Evolutionary conservation across 2,888 invertebrate species (phyloP), one percentile per base, ranked within the genome.

Genomic region (Cryptocheilus praepositus): DNA sequence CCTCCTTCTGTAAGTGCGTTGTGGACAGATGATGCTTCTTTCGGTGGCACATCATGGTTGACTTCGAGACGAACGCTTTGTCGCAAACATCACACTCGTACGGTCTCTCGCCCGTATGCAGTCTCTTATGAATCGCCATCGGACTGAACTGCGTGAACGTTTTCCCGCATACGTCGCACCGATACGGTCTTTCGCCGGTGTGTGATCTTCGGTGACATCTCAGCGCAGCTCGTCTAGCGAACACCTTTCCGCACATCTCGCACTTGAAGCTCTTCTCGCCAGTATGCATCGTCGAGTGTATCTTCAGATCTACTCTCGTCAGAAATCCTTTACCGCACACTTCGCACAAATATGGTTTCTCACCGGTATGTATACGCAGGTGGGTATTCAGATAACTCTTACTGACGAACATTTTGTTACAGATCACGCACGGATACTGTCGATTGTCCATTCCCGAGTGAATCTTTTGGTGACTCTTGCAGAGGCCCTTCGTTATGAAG

Each of bases 91-190:
- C 92, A 81, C 92, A 92, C 54, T 90, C 86, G 78, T 92, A 92
- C 0, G 92, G 92, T 60, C 92, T 85, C 79, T 92, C 92, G 1
- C 92, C 92, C 0, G 92, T 92, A 81, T 92, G 92, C 36, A 92
- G 85, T 62, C 92, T 88, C 83, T 91, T 91, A 78, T 92, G 92
- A 64, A 92, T 92, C 0, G 91, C 92, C 91, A 92, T 91, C 5
- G 92, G 92, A n/a, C 92, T 91, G 78, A 92, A 92, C 75, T 92
- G 92, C 0, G 92, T 92, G 76, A 92, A 92, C 5, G 91, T 91
- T 85, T 92, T 92, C 0, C 91, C 92, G 74, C 92, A 92, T 16
- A 91, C 88, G 73, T 92, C 91, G 82, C 92, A 92, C 83, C 89
- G 88, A 72, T 92, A 92, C 0, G 91, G 91, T 63, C 91, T 83